phyloP scores from a whole-genome alignment of 2,888 invertebrate genomes.

The Bugula neritina region DNA sequence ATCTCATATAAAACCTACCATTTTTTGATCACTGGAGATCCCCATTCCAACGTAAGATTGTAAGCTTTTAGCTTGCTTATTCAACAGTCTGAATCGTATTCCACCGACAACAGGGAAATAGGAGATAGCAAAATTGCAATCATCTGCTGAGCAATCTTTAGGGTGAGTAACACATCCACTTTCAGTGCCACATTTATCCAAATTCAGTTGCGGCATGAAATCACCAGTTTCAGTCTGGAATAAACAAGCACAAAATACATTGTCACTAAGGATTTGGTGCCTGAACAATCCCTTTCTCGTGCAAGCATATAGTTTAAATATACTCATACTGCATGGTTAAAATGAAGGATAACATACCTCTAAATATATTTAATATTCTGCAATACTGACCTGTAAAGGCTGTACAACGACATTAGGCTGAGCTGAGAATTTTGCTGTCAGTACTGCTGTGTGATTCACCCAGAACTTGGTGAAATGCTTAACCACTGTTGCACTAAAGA shows the following conservation, averaged over 20 bases:
- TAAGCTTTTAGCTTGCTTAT: neutral
- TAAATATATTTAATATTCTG: no score
- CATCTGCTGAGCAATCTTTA: neutral
- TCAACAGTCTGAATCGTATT: neutral
- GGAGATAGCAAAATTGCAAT: neutral
- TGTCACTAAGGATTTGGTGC: no score
- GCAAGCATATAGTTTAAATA: no score
- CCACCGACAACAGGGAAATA: neutral
- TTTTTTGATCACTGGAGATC: neutral
- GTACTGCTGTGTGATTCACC: constrained; percentile 52
- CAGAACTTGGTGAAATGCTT: constrained; percentile 71
- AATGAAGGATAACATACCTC: no score
- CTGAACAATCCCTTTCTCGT: no score
- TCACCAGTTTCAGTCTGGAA: neutral
- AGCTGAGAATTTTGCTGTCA: neutral
- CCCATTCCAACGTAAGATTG: neutral
- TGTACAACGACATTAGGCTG: neutral
- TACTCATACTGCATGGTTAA: no score
- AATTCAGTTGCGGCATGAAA: neutral
- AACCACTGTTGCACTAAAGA: constrained; percentile 69
- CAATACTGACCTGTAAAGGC: no score
- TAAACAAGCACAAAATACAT: neutral
- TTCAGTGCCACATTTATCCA: neutral
- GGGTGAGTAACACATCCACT: constrained; percentile 24
- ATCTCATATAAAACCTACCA: no score